These are phyloP conservation scores for Centropus unirufus DNA, from an alignment of 2,113 vertebrate species.

Conservation along the genomic window DNA sequence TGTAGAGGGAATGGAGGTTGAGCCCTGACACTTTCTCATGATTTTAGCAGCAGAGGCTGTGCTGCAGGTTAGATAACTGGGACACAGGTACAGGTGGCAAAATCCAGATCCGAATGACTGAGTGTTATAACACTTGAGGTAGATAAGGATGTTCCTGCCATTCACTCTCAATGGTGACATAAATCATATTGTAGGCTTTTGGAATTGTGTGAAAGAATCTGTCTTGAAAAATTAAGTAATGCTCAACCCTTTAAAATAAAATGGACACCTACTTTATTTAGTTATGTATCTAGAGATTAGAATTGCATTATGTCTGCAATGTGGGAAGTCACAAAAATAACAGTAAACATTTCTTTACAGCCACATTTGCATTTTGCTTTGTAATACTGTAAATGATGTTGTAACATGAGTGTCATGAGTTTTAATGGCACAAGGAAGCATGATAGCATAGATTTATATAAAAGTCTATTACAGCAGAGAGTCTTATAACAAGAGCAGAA, in stretches of 20 bases:
- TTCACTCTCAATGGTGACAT: background rate
- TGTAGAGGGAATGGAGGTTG: background rate
- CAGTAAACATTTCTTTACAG: background rate
- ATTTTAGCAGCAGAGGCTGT: background rate
- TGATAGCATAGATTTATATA: background rate
- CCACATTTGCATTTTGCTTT: background rate
- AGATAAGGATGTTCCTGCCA: background rate
- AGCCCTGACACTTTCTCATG: background rate
- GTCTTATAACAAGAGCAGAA: slow-evolving; percentile 11
- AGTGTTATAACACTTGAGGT: background rate
- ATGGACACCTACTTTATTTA: background rate
- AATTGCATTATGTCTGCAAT: background rate
- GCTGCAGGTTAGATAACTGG: background rate
- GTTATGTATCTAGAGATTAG: background rate
- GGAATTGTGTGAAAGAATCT: slow-evolving; percentile 16
- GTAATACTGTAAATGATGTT: background rate
- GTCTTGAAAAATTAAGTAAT: slow-evolving; percentile 40
- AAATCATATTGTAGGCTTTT: background rate
- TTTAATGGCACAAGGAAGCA: background rate
- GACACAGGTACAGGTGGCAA: background rate
- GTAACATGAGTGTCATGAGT: background rate
- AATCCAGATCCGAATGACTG: background rate
- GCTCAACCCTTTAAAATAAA: background rate
- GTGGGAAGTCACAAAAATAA: background rate
- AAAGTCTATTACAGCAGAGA: slow-evolving; percentile 4